Evolutionary conservation across 1,140 invertebrate species (phyloP), one percentile per base, ranked within the genome.

Genomic region (Gonioctena quinquepunctata): DNA sequence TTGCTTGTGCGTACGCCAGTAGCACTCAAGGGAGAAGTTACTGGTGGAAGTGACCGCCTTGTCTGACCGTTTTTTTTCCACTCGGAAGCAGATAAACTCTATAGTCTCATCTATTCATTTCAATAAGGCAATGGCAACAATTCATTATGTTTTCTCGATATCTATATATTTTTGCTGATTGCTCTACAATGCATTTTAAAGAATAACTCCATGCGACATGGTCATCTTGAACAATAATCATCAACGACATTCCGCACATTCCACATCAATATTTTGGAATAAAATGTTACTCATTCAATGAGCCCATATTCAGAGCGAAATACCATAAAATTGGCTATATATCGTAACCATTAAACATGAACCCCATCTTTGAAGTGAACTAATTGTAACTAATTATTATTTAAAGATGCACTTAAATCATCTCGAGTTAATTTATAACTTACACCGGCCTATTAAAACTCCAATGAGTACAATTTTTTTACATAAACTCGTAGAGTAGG

Each of bases 311-410:
- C 13, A n/a, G 11, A 42, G n/a, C 13, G 19, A 21, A 61, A 61
- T 61, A 28, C 59, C 23, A 27, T 61, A 33, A 61, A 61, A 61
- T 18, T 28, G 18, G 18, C 25, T 26, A 28, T 61, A 61, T 26
- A 61, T 26, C 59, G 23, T 61, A 21, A 19, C 27, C 59, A 61
- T 61, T 18, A 61, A 61, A 61, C 27, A 61, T 61, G 25, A 61
- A 23, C 59, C 59, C 25, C 27, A 16, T 28, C 59, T 25, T 56
- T 61, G 59, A 28, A 61, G 27, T 61, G 27, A 28, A 61, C 59
- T 61, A 28, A 61, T 61, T 61, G 27, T 61, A 27, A 61, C 59
- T 28, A 61, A 61, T 61, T 61, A 61, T 19, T 33, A 61, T 61
- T 61, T 61, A 61, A 27, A 33, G 59, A 61, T 61, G 59, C 59